A percentile compares a stretch with the other conserved stretches of the same genome.
These are phyloP conservation scores for Artemia sp. DNA, from an alignment of 2,888 invertebrate species.

Conservation along the genomic window DNA sequence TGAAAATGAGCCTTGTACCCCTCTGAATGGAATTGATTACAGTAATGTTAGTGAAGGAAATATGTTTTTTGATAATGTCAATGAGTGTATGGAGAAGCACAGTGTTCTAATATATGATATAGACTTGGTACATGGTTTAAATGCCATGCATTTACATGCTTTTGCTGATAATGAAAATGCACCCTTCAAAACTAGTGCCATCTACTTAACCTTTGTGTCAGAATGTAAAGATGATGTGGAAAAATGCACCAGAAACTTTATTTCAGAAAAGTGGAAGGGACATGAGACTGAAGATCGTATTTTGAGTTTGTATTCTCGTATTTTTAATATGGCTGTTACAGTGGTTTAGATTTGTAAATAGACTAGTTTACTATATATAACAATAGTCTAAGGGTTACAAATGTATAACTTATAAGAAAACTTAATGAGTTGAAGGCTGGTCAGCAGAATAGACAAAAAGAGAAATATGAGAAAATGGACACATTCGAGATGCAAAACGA, in stretches of 20 bases:
- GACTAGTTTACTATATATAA: too few species aligned
- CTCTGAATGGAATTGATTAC: not conserved
- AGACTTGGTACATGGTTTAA: not conserved
- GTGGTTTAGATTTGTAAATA: not conserved
- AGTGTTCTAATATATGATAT: slow-evolving; percentile 2
- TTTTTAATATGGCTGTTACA: slow-evolving; percentile 1
- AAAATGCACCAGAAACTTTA: not conserved
- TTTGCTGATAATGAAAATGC: slow-evolving; percentile 12
- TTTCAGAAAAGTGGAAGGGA: not conserved
- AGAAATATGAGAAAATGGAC: too few species aligned
- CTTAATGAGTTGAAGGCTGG: too few species aligned
- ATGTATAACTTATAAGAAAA: too few species aligned
- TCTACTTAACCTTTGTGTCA: not conserved
- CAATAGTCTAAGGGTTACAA: too few species aligned
- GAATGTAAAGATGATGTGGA: not conserved
- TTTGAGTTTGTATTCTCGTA: not conserved
- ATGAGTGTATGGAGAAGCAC: not conserved
- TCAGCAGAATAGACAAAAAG: too few species aligned
- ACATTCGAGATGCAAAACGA: too few species aligned
- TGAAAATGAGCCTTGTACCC: not conserved
- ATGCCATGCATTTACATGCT: slow-evolving; percentile 7
- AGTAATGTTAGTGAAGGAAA: not conserved
- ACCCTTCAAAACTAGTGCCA: slow-evolving; percentile 11
- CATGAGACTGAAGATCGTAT: not conserved
- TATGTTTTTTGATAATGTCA: not conserved